Percentiles rank a stretch among this genome's conserved stretches.
phyloP scores from a whole-genome alignment of 2,797 vertebrate species.

The Dryobates pubescens region DNA sequence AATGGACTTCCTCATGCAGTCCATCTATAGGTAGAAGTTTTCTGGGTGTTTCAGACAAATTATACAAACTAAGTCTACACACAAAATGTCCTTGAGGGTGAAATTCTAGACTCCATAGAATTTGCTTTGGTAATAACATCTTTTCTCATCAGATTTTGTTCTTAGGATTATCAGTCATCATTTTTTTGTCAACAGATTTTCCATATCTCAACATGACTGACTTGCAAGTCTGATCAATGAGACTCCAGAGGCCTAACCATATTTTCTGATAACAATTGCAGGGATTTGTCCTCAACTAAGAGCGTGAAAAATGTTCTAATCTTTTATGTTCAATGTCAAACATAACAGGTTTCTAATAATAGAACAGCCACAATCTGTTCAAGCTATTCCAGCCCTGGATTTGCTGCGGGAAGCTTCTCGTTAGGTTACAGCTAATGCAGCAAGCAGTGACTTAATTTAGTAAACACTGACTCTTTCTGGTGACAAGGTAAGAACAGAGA shows the following conservation, averaged over 20 bases:
- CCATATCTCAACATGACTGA: rapidly evolving
- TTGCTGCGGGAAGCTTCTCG: neutral
- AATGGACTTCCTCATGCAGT: neutral
- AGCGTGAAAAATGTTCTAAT: neutral
- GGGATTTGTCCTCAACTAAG: neutral
- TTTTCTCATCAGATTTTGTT: neutral
- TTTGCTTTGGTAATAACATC: neutral
- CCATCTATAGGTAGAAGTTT: neutral
- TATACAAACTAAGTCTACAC: neutral
- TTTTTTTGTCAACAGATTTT: neutral
- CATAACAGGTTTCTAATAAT: constrained; percentile 43
- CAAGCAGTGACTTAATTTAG: neutral
- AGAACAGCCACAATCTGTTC: constrained; percentile 20
- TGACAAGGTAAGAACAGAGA: neutral
- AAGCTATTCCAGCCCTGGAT: constrained; percentile 15
- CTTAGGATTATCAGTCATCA: neutral
- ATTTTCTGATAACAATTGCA: neutral
- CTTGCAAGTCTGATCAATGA: neutral
- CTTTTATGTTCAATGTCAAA: constrained; percentile 23
- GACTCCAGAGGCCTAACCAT: neutral
- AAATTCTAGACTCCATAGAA: neutral
- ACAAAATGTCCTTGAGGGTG: neutral
- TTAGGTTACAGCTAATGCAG: constrained; percentile 15
- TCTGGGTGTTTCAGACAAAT: neutral
- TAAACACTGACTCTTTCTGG: neutral